phyloP scores from a whole-genome alignment of 2,888 invertebrate species.

The Drosophila lacicola region DNA sequence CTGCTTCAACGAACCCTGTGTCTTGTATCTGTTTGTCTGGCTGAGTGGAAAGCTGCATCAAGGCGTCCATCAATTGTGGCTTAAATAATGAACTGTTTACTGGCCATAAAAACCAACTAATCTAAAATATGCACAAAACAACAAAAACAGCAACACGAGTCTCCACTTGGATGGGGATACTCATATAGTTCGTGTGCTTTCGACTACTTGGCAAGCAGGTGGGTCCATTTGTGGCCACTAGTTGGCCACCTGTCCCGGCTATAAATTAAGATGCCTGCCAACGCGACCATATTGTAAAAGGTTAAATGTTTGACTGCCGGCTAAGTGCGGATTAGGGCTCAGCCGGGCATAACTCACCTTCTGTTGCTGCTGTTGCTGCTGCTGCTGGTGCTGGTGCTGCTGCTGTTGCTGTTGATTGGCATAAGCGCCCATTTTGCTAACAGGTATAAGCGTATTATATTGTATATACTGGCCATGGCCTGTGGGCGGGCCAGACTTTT shows the following conservation, averaged over 20 bases:
- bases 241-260: slow-evolving; percentile 48
- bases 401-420: slow-evolving; percentile 82
- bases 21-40: slow-evolving; percentile 13
- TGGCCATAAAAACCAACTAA: slow-evolving; percentile 75
- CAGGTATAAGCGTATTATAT: slow-evolving; percentile 85
- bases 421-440: slow-evolving; percentile 83
- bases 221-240: slow-evolving; percentile 21
- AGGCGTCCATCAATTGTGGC: slow-evolving; percentile 55
- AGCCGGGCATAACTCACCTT: slow-evolving; percentile 74
- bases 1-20: background rate
- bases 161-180: background rate
- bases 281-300: slow-evolving; percentile 72
- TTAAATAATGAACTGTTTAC: slow-evolving; percentile 70
- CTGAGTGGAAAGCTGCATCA: slow-evolving; percentile 20
- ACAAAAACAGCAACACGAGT: slow-evolving; percentile 25
- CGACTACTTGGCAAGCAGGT: slow-evolving; percentile 7
- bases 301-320: slow-evolving; percentile 72
- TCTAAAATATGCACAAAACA: slow-evolving; percentile 61
- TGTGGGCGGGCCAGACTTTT: slow-evolving; percentile 78
- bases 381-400: slow-evolving; percentile 69
- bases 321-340: slow-evolving; percentile 74
- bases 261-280: slow-evolving; percentile 65
- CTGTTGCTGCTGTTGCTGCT: slow-evolving; percentile 70
- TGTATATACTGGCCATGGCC: slow-evolving; percentile 83
- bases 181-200: background rate